Conservation (phyloP, 1,140 invertebrate genomes). For the Ericerus pela region DNA sequence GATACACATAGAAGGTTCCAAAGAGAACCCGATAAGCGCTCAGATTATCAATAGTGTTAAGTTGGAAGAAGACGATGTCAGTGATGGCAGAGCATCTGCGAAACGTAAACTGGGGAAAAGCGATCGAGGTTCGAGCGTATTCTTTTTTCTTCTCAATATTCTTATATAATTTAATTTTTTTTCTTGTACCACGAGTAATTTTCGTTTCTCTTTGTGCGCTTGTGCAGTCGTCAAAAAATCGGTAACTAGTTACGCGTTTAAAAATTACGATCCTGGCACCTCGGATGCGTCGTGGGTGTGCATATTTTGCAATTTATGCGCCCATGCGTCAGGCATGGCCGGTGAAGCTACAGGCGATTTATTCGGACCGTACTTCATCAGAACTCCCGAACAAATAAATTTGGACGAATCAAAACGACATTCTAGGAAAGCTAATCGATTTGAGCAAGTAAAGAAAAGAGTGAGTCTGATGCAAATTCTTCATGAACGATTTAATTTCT, state of each 20-base stretch:
- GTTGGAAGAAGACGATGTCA: slow-evolving; percentile 46
- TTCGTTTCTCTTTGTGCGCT: background rate
- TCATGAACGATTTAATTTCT: background rate
- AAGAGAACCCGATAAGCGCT: slow-evolving; percentile 49
- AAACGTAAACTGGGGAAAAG: slow-evolving; percentile 1
- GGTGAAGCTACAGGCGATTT: slow-evolving; percentile 56
- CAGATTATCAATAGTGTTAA: slow-evolving; percentile 48
- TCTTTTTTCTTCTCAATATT: too few species aligned
- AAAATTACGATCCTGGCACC: slow-evolving; percentile 12
- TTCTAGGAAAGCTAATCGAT: background rate
- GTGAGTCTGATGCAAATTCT: too few species aligned
- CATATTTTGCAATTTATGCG: slow-evolving; percentile 75
- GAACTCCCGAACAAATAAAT: background rate
- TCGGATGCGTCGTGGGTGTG: slow-evolving; percentile 73
- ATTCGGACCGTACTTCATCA: slow-evolving; percentile 76
- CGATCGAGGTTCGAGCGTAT: background rate
- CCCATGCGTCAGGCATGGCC: slow-evolving; percentile 46
- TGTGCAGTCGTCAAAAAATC: slow-evolving; percentile 13
- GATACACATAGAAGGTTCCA: slow-evolving; percentile 52
- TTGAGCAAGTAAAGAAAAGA: background rate
- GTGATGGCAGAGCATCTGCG: slow-evolving; percentile 30
- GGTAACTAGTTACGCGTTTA: slow-evolving; percentile 7
- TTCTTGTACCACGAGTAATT: too few species aligned
- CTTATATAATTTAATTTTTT: too few species aligned
- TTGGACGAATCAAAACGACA: background rate